phyloP scores from a whole-genome alignment of 2,797 vertebrate genomes.

The Melanotaenia pygmaea region DNA sequence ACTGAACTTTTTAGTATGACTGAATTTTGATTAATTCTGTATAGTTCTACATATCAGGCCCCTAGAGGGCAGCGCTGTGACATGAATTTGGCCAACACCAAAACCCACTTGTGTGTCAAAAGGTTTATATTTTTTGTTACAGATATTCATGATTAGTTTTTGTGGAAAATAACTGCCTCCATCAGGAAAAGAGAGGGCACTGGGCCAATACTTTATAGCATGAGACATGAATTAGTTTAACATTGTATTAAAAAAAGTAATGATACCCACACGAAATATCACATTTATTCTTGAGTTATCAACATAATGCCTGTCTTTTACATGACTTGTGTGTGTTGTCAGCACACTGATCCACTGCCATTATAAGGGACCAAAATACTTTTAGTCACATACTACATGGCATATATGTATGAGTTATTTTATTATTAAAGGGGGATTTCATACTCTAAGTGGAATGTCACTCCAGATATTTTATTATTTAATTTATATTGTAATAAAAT shows the following conservation, averaged over 20 bases:
- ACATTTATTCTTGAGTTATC: neutral
- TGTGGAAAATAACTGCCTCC: neutral
- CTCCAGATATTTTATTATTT: neutral
- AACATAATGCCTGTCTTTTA: too few species aligned
- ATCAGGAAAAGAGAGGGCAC: neutral
- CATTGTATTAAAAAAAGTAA: neutral
- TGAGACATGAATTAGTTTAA: neutral
- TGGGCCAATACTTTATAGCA: neutral
- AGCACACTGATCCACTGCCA: neutral
- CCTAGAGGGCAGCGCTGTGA: conserved; percentile 48
- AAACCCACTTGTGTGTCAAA: neutral
- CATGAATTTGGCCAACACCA: neutral
- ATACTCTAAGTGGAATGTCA: neutral
- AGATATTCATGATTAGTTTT: neutral
- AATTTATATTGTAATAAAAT: neutral
- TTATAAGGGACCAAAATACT: neutral
- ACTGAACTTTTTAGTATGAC: neutral
- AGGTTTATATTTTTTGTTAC: too few species aligned
- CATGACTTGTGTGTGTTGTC: neutral
- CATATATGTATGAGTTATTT: neutral
- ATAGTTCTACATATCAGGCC: conserved; percentile 7
- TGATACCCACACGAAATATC: neutral
- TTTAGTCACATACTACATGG: neutral
- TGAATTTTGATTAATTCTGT: neutral
- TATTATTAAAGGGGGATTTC: neutral